phyloP scores from a whole-genome alignment of 1,140 invertebrate genomes.

The Monomorium pharaonis region DNA sequence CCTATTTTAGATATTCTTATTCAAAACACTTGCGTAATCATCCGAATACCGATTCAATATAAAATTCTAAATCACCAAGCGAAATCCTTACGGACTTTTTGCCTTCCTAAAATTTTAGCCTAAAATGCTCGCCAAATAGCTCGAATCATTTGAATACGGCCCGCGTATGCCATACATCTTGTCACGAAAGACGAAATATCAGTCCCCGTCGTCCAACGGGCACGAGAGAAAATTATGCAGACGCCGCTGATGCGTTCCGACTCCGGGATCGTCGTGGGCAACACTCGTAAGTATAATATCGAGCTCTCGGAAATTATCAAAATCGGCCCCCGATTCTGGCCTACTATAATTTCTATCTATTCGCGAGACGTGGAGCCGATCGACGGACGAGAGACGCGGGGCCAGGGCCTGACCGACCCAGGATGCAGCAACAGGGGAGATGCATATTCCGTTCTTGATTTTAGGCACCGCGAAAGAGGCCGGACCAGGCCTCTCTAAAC shows the following conservation, averaged over 20 bases:
- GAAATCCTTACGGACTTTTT: neutral
- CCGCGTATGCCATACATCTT: neutral
- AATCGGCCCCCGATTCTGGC: slow-evolving; percentile 63
- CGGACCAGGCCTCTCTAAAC: slow-evolving; percentile 49
- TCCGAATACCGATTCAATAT: neutral
- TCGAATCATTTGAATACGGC: neutral
- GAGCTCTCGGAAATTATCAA: slow-evolving; percentile 72
- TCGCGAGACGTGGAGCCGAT: slow-evolving; percentile 52
- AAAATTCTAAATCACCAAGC: neutral
- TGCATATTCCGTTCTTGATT: slow-evolving; percentile 65
- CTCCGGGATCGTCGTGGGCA: slow-evolving; percentile 64
- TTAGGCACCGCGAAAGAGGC: slow-evolving; percentile 18
- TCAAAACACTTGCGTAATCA: neutral
- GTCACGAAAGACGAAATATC: slow-evolving; percentile 35
- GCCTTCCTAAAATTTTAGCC: neutral
- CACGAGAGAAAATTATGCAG: slow-evolving; percentile 73
- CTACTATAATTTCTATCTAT: slow-evolving; percentile 59
- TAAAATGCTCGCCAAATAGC: neutral
- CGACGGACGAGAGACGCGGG: slow-evolving; percentile 35
- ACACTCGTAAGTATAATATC: slow-evolving; percentile 71
- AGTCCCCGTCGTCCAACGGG: neutral
- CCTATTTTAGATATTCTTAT: neutral
- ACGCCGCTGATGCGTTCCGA: slow-evolving; percentile 67
- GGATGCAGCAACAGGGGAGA: slow-evolving; percentile 64
- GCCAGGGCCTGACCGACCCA: neutral